Percentiles rank a stretch among this genome's conserved stretches.
Conservation (phyloP, 1,140 invertebrate species). For the Melitaea cinxia region DNA sequence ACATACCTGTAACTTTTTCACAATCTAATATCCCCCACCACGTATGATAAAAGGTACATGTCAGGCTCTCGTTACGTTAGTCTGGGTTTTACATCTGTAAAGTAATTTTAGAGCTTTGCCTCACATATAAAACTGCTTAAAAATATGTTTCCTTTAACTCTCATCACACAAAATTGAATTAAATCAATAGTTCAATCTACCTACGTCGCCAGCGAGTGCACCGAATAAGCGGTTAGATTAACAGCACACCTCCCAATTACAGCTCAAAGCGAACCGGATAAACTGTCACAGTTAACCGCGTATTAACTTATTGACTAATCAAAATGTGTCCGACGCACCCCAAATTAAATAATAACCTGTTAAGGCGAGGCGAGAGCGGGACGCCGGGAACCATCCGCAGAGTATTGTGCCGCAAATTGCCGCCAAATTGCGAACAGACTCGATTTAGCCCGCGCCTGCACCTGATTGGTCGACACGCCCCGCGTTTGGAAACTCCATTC, state of each 20-base stretch:
- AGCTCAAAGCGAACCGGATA: constrained; percentile 33
- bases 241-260: constrained; percentile 40
- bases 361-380: constrained; percentile 54
- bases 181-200: too few species aligned
- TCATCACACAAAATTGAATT: too few species aligned
- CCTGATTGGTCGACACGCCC: constrained; percentile 73
- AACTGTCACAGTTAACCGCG: constrained; percentile 57
- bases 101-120: too few species aligned
- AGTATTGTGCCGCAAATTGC: constrained; percentile 75
- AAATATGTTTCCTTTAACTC: too few species aligned
- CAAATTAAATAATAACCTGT: constrained; percentile 76
- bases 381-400: constrained; percentile 34
- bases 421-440: constrained; percentile 74
- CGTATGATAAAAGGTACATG: too few species aligned
- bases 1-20: too few species aligned
- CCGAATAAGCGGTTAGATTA: constrained; percentile 32
- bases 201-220: too few species aligned
- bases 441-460: constrained; percentile 67
- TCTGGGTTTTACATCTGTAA: too few species aligned
- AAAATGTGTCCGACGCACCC: constrained; percentile 71
- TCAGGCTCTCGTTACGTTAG: too few species aligned
- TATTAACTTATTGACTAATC: constrained; percentile 73
- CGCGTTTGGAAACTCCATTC: constrained; percentile 43
- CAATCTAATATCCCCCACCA: too few species aligned
- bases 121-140: too few species aligned